These are phyloP conservation scores for Calcarius ornatus DNA, from an alignment of 2,113 vertebrate species.

Conservation along the genomic window DNA sequence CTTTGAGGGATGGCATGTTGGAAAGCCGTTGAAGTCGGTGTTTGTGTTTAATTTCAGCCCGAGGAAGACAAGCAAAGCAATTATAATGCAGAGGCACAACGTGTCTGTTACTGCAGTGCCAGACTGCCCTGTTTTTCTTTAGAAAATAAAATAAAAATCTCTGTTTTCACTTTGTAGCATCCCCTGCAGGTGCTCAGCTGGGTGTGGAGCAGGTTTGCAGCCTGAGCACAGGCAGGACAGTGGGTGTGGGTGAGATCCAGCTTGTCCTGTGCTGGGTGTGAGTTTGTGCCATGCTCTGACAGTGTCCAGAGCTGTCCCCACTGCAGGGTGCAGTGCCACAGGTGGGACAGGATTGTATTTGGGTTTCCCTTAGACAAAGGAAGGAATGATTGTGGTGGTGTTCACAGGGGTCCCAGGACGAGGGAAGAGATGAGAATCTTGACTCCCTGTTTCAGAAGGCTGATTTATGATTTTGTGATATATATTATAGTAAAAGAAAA, in stretches of 20 bases:
- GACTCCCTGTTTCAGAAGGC: too few relatives aligned
- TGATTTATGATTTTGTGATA: too few relatives aligned
- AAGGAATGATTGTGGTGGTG: too few relatives aligned
- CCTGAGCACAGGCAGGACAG: rapidly evolving
- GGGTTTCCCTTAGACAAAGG: too few relatives aligned
- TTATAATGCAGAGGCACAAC: not conserved
- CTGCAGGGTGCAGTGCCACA: not conserved
- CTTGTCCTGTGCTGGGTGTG: rapidly evolving
- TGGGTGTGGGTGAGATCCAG: rapidly evolving
- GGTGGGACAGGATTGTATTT: not conserved
- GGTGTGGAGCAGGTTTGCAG: not conserved
- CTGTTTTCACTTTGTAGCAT: not conserved
- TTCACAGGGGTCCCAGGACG: too few relatives aligned
- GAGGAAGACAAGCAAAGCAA: not conserved
- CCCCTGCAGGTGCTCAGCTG: not conserved
- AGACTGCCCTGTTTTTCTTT: not conserved
- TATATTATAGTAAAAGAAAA: too few relatives aligned
- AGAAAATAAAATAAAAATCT: not conserved
- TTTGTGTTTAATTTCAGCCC: not conserved
- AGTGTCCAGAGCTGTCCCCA: rapidly evolving
- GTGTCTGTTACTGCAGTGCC: not conserved
- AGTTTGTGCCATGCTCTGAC: not conserved
- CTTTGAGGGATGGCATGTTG: not conserved
- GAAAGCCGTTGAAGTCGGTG: not conserved
- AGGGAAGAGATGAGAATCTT: too few relatives aligned